Evolutionary conservation across 2,888 invertebrate genomes (phyloP), one percentile per base, ranked within the genome.

Genomic region (Patella ulyssiponensis): DNA sequence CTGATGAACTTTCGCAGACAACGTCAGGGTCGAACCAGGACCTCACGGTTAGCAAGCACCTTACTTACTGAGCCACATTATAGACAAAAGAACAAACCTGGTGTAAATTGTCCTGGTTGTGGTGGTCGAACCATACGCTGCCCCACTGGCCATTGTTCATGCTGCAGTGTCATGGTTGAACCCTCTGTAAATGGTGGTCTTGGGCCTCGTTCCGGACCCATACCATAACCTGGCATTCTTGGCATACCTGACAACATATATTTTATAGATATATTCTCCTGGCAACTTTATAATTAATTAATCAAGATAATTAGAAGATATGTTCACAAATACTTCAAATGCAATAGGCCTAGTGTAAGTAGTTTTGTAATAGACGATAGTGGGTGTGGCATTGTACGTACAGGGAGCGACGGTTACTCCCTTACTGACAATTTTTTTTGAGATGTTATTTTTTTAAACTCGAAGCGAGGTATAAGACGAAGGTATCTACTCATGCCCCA

Each of bases 121-220:
- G 86, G 85, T 12, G 87, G 87, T 69, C 84, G 82, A 23, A 86
- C 82, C 69, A 86, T 81, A 20, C 82, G 83, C 51, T 86, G 89
- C 86, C 91, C 91, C 74, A 91, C 90, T n/a, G 91, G 93, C 87
- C 93, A 93, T 81, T 85, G 83, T 12, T 82, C 82, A 71, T 80
- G 69, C n/a, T 58, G 75, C 20, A 53, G 52, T 51, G 15, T 73
- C n/a, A 69, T 58, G 17, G 58, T 52, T 15, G 56, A 53, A n/a
- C 53, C 77, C 15, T 80, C 73, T 69, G 52, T 74, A 69, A 75
- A 76, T 27, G 76, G 76, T 58, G 76, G 73, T n/a, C 54, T 70
- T 12, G 76, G 76, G 15, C 73, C 72, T 17, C 73, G 75, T n/a
- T 54, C 51, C 44, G 71, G 44, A 58, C 58, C 72, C 71, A 76